A percentile compares a stretch with the other conserved stretches of the same genome.
Conservation (phyloP, 2,888 invertebrate genomes). For the Heliconius sara region DNA sequence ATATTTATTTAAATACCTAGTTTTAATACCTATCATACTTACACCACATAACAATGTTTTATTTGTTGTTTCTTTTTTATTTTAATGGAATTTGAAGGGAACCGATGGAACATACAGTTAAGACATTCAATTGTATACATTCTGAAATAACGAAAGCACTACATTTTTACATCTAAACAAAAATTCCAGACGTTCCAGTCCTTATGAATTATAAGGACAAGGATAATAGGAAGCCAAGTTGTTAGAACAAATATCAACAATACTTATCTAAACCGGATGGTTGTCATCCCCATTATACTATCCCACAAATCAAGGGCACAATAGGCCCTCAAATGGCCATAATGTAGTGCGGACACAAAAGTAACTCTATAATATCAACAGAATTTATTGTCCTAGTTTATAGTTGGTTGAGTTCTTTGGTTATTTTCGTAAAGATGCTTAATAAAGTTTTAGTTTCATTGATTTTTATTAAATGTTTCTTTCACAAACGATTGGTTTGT, state of each 20-base stretch:
- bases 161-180: not conserved
- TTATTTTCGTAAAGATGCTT: not conserved
- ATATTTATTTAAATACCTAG: no score
- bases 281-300: slow-evolving; percentile 47
- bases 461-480: not conserved
- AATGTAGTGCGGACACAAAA: slow-evolving; percentile 53
- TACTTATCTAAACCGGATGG: slow-evolving; percentile 10
- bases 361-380: slow-evolving; percentile 57
- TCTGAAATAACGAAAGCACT: not conserved
- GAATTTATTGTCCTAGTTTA: not conserved
- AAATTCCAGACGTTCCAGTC: not conserved
- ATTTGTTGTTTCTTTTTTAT: no score
- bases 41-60: no score
- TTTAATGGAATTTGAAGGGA: no score
- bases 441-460: not conserved
- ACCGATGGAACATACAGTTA: no score
- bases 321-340: slow-evolving; percentile 53
- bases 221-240: not conserved
- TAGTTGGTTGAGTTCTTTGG: not conserved
- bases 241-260: not conserved
- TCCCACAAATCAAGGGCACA: slow-evolving; percentile 56
- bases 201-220: not conserved
- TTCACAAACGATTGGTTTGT: not conserved
- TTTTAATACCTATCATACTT: no score
- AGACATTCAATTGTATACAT: not conserved